phyloP scores from a whole-genome alignment of 1,140 invertebrate genomes.

The Cepaea nemoralis region DNA sequence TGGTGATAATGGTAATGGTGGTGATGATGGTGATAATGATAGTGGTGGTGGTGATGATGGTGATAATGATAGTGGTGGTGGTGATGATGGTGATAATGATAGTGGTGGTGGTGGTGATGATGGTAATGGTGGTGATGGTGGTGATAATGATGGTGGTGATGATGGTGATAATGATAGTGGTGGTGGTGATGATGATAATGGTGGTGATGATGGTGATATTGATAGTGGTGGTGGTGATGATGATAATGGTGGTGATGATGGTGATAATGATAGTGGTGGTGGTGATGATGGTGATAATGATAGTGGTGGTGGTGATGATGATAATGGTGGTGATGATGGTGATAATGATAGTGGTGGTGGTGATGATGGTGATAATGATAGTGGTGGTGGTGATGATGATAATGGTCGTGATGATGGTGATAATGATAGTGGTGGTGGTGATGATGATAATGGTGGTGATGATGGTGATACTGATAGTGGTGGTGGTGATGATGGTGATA shows the following conservation, averaged over 20 bases:
- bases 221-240: no score
- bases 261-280: background rate
- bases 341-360: no score
- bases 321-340: no score
- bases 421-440: background rate
- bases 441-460: background rate
- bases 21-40: no score
- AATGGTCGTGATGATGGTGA: no score
- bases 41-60: slow-evolving; percentile 2
- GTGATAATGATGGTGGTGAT: background rate
- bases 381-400: no score
- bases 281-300: background rate
- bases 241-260: no score
- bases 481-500: background rate
- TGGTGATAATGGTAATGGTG: no score
- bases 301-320: background rate
- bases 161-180: background rate
- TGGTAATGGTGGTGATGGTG: background rate
- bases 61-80: slow-evolving; percentile 11
- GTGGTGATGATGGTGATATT: no score
- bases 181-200: background rate
- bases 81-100: slow-evolving; percentile 1
- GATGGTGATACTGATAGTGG: background rate
- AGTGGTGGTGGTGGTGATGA: background rate
- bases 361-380: no score